Conservation (phyloP, 2,888 invertebrate genomes). For the Epistrophella euchroma region DNA sequence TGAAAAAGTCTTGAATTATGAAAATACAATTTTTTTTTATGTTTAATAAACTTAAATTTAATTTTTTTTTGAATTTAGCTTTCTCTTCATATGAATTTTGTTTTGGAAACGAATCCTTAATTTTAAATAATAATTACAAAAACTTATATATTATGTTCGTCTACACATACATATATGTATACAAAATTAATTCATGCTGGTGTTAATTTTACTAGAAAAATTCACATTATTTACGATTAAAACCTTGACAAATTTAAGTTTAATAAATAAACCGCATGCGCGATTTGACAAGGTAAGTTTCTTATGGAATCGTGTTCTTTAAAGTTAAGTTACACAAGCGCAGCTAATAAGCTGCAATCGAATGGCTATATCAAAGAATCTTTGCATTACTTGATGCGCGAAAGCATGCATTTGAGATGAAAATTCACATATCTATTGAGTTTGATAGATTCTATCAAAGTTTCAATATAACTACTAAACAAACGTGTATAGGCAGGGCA, state of each 20-base stretch:
- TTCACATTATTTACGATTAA: constrained; percentile 32
- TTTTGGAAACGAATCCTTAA: too few species aligned
- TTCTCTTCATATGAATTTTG: too few species aligned
- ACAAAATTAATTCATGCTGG: too few species aligned
- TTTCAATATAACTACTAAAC: background rate
- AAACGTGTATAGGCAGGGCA: background rate
- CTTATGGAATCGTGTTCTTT: constrained; percentile 61
- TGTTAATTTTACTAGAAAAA: constrained; percentile 20
- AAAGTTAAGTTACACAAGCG: constrained; percentile 54
- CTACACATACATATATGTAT: too few species aligned
- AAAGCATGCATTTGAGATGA: constrained; percentile 42
- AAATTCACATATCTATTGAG: constrained; percentile 41
- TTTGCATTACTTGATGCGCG: constrained; percentile 29
- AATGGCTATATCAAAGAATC: constrained; percentile 47
- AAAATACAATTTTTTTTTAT: too few species aligned
- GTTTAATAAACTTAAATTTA: too few species aligned
- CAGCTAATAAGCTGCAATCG: constrained; percentile 43
- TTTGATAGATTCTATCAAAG: background rate
- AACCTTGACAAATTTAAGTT: background rate
- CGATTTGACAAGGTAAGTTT: background rate
- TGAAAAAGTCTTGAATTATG: too few species aligned
- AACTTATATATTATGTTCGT: too few species aligned
- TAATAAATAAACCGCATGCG: constrained; percentile 4
- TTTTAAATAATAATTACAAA: too few species aligned
- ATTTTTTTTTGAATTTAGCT: too few species aligned